Conservation (phyloP, 1,140 invertebrate genomes). For the Glomeris maerens region DNA sequence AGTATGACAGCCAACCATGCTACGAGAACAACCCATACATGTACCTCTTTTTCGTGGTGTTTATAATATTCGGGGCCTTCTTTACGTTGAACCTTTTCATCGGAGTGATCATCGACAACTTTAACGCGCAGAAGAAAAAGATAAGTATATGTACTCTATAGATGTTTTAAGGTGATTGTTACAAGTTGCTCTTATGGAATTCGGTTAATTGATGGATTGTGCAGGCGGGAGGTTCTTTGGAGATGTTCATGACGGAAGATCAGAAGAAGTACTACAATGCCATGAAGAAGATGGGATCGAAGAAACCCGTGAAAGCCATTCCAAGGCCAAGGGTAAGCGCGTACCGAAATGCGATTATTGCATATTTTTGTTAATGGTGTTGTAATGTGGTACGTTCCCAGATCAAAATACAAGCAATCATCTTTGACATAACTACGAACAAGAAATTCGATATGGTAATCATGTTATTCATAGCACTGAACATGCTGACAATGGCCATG, state of each 20-base stretch:
- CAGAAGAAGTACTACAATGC: constrained; percentile 99
- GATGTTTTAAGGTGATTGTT: too few species aligned
- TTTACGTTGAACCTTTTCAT: constrained; percentile 96
- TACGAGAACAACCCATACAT: constrained; percentile 89
- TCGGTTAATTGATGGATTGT: too few species aligned
- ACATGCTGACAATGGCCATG: constrained; percentile 97
- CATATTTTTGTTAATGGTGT: background rate
- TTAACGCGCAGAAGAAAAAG: constrained; percentile 99
- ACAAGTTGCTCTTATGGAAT: too few species aligned
- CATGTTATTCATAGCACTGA: constrained; percentile 96
- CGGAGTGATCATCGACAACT: constrained; percentile 96
- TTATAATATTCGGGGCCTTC: constrained; percentile 94
- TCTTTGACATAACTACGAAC: constrained; percentile 93
- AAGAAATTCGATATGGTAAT: constrained; percentile 99
- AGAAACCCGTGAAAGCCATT: constrained; percentile 94
- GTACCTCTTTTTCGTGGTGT: constrained; percentile 96
- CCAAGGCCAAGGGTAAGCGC: constrained; percentile 76
- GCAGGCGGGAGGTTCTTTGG: constrained; percentile 81
- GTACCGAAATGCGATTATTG: too few species aligned
- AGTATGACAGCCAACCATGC: constrained; percentile 67
- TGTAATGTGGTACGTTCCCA: constrained; percentile 37
- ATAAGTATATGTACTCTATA: constrained; percentile 23
- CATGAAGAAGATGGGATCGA: constrained; percentile 99
- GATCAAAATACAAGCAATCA: constrained; percentile 88
- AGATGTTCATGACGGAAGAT: constrained; percentile 99